Percentiles rank a stretch among this genome's conserved stretches.
phyloP scores from a whole-genome alignment of 2,888 invertebrate species.

The Trachelus troglodyta region DNA sequence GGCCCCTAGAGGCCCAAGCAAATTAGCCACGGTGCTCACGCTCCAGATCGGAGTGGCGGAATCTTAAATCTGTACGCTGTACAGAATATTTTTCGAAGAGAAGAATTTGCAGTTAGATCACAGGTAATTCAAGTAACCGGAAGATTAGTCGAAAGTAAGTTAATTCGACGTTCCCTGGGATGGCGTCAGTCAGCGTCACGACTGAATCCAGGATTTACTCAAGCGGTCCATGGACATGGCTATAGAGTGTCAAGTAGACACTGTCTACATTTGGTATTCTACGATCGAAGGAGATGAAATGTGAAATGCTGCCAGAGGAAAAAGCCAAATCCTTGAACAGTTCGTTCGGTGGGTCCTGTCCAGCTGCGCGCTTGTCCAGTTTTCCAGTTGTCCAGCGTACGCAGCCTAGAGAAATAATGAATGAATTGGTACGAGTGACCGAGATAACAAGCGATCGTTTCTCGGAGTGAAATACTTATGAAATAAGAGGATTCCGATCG shows the following conservation, averaged over 20 bases:
- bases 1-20: not conserved
- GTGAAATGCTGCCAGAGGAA: not conserved
- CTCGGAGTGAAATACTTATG: not conserved
- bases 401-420: not conserved
- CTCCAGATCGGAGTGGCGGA: not conserved
- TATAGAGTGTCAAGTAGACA: too few relatives aligned
- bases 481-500: not conserved
- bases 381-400: not conserved
- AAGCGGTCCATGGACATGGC: not conserved
- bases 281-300: not conserved
- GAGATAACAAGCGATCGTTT: not conserved
- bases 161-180: constrained; percentile 29
- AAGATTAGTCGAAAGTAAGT: constrained; percentile 29
- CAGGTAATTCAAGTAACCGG: constrained; percentile 20
- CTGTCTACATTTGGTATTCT: not conserved
- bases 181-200: constrained; percentile 6
- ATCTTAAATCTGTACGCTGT: not conserved
- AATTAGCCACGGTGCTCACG: not conserved
- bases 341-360: not conserved
- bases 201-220: constrained; percentile 38
- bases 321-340: not conserved
- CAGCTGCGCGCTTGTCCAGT: too few relatives aligned
- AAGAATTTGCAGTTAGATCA: not conserved
- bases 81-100: not conserved
- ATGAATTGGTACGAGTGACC: not conserved